Base-by-base conservation (phyloP, 2,797 vertebrate genomes). In the Anisognathus igniventris region DNA sequence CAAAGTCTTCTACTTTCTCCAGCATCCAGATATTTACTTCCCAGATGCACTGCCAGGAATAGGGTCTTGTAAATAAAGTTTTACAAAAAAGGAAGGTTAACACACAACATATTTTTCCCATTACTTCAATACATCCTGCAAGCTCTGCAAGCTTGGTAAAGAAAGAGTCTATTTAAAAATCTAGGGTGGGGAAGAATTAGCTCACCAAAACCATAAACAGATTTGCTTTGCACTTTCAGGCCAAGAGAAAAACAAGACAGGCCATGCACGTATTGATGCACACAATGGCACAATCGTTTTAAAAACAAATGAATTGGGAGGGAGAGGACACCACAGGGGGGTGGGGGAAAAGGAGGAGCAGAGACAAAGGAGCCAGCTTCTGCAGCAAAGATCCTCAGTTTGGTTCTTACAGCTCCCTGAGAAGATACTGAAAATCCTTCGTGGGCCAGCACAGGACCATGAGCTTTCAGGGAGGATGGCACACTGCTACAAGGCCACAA, bases 161-260 rank as follows among this genome's bases (percentile, higher is more conserved):
- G 91, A 94, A 95, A 90, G 76, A 92, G 82, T 90, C 91, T 92
- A 78, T 91, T 95, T 94, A 84, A 95, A 95, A 96, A 86, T 70
- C 76, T 10, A 94, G 92, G 87, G 95, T 91, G 93, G 95, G 87
- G 93, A 92, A 91, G 95, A 96, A 96, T 96, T 94, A 97, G 95
- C 95, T 97, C 95, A 96, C 79, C 82, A 92, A 94, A 95, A 97
- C 93, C 91, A 95, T 95, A 93, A 96, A 93, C 91, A 96, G 92
- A 94, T 94, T 92, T 96, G 92, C 92, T 96, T 93, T 92, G 79
- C 95, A 90, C 90, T 96, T 90, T 75, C 50, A 84, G 64, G 82
- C 95, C 92, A 93, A 94, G 82, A 94, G 87, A 90, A 93, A 95
- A 96, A 91, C 92, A 97, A 96, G 93, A 58, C 66, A 35, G 93